Evolutionary conservation across 2,888 invertebrate species (phyloP).

Genomic region (Phymatocera aterrima): DNA sequence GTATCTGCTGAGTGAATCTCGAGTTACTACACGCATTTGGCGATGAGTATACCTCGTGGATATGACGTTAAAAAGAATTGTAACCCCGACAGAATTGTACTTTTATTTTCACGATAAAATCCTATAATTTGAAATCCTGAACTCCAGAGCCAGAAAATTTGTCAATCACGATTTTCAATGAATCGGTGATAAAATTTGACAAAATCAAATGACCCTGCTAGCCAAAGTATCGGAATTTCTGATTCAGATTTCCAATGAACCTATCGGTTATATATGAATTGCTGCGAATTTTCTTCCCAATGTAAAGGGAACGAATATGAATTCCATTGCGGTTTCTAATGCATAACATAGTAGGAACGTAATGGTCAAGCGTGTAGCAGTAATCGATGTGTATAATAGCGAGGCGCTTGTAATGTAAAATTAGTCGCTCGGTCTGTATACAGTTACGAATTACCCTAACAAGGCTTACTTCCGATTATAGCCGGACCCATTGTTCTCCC

Average conservation of each 20-base stretch:
- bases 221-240: too few relatives aligned
- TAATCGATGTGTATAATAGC: slow-evolving; percentile 43
- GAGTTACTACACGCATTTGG: neutral
- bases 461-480: slow-evolving; percentile 71
- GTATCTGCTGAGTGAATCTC: neutral
- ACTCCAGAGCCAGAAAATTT: neutral
- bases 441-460: slow-evolving; percentile 72
- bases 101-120: too few relatives aligned
- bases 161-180: too few relatives aligned
- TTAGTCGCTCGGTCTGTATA: slow-evolving; percentile 66
- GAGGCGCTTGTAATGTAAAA: slow-evolving; percentile 61
- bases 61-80: too few relatives aligned
- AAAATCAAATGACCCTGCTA: neutral
- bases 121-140: too few relatives aligned
- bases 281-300: too few relatives aligned
- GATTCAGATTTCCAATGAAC: too few relatives aligned
- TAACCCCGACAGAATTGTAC: too few relatives aligned
- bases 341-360: neutral
- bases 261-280: too few relatives aligned
- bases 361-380: slow-evolving; percentile 1
- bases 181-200: neutral
- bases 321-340: neutral
- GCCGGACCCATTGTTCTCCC: slow-evolving; percentile 50
- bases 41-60: too few relatives aligned
- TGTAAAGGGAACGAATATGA: too few relatives aligned